Percentiles rank a stretch among this genome's conserved stretches.
Conservation (phyloP, 2,113 vertebrate genomes). For the Antechinus flavipes region DNA sequence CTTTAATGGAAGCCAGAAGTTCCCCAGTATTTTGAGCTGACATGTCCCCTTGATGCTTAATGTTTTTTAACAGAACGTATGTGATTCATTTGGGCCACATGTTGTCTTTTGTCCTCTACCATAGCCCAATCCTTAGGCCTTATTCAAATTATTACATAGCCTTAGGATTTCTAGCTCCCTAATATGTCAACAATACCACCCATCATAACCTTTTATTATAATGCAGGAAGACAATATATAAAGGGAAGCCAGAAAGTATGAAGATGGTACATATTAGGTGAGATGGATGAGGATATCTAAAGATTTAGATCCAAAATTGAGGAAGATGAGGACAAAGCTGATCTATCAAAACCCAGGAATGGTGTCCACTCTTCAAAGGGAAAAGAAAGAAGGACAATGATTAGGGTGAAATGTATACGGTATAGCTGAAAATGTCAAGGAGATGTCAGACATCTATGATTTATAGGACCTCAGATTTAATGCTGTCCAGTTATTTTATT, state of each 20-base stretch:
- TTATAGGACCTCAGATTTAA: neutral
- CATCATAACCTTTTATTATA: neutral
- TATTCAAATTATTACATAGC: neutral
- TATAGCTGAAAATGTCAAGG: neutral
- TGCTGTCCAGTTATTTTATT: neutral
- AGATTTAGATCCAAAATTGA: neutral
- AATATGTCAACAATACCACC: neutral
- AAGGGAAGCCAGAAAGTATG: neutral
- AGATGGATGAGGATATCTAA: neutral
- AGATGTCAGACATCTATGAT: neutral
- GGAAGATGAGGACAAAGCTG: neutral
- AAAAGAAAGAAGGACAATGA: neutral
- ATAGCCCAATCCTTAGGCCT: neutral
- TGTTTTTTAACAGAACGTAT: neutral
- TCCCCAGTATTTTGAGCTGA: no score
- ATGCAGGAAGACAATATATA: neutral
- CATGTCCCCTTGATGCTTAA: no score
- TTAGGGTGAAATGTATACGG: neutral
- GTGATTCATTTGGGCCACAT: neutral
- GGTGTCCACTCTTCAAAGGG: neutral
- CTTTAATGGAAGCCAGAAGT: no score
- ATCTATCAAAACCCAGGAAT: neutral
- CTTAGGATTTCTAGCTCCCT: neutral
- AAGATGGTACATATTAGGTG: neutral
- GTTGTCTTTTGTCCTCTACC: neutral